These are phyloP conservation scores for Heliopora coerulea DNA, from an alignment of 92 coral and sea anemone genomes.

Conservation along the genomic window DNA sequence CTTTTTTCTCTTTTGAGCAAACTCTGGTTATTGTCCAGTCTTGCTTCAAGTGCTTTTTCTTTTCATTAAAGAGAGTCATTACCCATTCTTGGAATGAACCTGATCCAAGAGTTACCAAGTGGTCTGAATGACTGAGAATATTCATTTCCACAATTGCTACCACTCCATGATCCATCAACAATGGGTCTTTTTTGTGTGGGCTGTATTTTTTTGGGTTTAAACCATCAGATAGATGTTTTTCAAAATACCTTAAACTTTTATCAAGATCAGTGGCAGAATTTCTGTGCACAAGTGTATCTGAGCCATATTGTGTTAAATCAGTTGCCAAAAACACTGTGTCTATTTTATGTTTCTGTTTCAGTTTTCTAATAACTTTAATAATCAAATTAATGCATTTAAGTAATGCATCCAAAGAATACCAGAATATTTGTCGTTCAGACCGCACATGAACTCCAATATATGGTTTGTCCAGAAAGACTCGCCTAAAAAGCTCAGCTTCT, in stretches of 20 bases:
- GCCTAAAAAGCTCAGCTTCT: constrained; percentile 47
- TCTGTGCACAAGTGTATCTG: constrained; percentile 69
- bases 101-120: constrained; percentile 86
- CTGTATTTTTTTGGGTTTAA: constrained; percentile 58
- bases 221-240: constrained; percentile 47
- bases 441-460: constrained; percentile 81
- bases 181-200: constrained; percentile 62
- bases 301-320: constrained; percentile 79
- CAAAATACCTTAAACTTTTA: constrained; percentile 52
- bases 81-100: constrained; percentile 98
- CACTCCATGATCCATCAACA: constrained; percentile 77
- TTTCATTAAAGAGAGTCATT: constrained; percentile 67
- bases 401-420: constrained; percentile 75
- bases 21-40: constrained; percentile 88
- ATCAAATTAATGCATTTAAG: constrained; percentile 62
- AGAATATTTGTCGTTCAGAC: constrained; percentile 84
- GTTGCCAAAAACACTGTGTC: constrained; percentile 73
- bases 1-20: constrained; percentile 67
- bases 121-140: constrained; percentile 65
- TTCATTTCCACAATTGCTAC: constrained; percentile 96
- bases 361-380: constrained; percentile 49
- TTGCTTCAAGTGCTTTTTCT: constrained; percentile 50
- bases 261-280: constrained; percentile 43
- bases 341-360: constrained; percentile 56
- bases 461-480: constrained; percentile 38